Evolutionary conservation across 1,140 invertebrate species (phyloP), one percentile per base, ranked within the genome.

Genomic region (Ostrea denselamellosa): DNA sequence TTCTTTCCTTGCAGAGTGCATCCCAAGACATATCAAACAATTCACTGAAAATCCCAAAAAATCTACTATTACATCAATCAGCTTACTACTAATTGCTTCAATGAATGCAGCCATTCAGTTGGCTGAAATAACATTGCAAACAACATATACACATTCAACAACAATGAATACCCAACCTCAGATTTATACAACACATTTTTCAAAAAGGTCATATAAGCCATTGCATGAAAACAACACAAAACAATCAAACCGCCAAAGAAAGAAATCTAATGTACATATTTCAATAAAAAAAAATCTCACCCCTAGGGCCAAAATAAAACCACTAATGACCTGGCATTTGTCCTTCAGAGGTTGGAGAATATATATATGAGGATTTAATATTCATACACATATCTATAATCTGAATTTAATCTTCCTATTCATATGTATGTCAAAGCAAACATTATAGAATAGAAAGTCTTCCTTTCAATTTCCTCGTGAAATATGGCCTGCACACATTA

Each of bases 341-440:
- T 77, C 68, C 68, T 28, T 28, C 28, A 28, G 25, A 77, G 25
- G 28, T 77, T 28, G 25, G 10, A 34, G 28, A 77, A 77, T 44
- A 77, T 77, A 77, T 14, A 77, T 17, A n/a, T 77, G 68, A 77
- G 28, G 58, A 77, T 77, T 77, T 77, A 77, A 77, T 77, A 77
- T 77, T 77, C 68, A 77, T 77, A 77, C 68, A 77, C 68, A 77
- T 28, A 77, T 77, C 14, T 62, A 77, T 77, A 77, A 77, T 34
- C 68, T 77, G 68, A 28, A 28, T 77, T 77, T 77, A 77, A 77
- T 77, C 68, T 77, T 77, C 68, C 68, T 34, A 12, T 77, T 77
- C 68, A 62, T 28, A 25, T 77, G 12, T 77, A 8, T 77, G 68
- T 77, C 68, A 77, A 77, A 77, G 28, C 68, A 77, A 8, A 77